These are phyloP conservation scores for Chymomyza costata DNA, from an alignment of 1,140 invertebrate genomes.

Conservation along the genomic window DNA sequence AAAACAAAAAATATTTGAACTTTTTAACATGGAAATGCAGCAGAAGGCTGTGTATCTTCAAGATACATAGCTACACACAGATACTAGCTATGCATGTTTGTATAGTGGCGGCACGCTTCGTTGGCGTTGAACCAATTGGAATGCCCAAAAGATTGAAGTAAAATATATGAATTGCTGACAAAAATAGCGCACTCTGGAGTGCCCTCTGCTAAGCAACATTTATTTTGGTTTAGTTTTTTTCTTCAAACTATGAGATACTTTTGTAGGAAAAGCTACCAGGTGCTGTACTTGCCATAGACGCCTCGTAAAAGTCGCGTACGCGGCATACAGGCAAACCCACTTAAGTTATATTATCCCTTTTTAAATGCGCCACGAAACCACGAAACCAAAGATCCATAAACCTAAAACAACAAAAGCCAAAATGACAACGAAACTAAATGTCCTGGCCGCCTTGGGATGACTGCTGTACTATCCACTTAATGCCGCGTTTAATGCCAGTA, in stretches of 20 bases:
- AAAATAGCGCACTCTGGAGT: slow-evolving; percentile 49
- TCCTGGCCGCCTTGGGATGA: slow-evolving; percentile 3
- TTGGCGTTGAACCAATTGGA: slow-evolving; percentile 32
- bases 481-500: slow-evolving; percentile 47
- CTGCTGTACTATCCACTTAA: slow-evolving; percentile 41
- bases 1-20: slow-evolving; percentile 51
- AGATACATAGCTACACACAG: background rate
- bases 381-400: background rate
- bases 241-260: too few species aligned
- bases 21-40: slow-evolving; percentile 71
- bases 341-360: slow-evolving; percentile 56
- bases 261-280: too few species aligned
- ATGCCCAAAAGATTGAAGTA: slow-evolving; percentile 22
- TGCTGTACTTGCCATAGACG: too few species aligned
- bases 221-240: too few species aligned
- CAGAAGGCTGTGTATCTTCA: slow-evolving; percentile 40
- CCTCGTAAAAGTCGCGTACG: background rate
- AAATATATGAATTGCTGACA: slow-evolving; percentile 64
- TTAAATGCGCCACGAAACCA: slow-evolving; percentile 12
- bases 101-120: background rate
- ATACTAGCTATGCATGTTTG: background rate
- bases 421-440: background rate
- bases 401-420: background rate
- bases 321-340: slow-evolving; percentile 46
- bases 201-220: background rate